Percentiles rank a stretch among this genome's conserved stretches.
phyloP scores from a whole-genome alignment of 2,888 invertebrate genomes.

The Mayetiola destructor region DNA sequence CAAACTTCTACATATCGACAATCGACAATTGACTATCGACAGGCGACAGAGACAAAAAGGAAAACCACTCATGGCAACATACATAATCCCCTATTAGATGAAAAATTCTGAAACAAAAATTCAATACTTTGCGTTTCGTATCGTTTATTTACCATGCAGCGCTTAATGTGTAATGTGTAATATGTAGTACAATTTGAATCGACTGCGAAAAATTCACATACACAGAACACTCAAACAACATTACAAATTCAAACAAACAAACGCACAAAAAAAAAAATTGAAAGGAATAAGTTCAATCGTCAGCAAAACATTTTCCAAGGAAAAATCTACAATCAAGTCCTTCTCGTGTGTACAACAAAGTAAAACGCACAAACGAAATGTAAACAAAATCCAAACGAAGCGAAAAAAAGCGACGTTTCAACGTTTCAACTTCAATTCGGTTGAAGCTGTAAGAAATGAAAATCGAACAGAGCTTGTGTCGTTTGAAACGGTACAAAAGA shows the following conservation, averaged over 20 bases:
- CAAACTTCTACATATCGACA: no score
- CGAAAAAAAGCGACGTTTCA: background rate
- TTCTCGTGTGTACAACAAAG: no score
- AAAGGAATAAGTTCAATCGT: constrained; percentile 12
- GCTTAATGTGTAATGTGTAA: background rate
- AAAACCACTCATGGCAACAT: background rate
- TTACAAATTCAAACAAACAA: no score
- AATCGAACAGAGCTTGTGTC: no score
- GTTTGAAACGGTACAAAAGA: background rate
- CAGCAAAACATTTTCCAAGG: constrained; percentile 11
- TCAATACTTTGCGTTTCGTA: constrained; percentile 6
- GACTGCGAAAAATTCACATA: no score
- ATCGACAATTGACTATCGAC: no score
- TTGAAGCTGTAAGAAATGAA: no score
- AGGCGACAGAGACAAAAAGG: background rate
- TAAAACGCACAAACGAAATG: constrained; percentile 7
- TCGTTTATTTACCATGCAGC: no score
- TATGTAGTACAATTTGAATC: constrained; percentile 1
- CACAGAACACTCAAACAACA: no score
- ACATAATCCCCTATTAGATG: constrained; percentile 10
- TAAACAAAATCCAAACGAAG: constrained; percentile 4
- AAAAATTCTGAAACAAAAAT: constrained; percentile 10
- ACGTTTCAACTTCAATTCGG: no score
- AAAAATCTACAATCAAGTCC: constrained; percentile 1
- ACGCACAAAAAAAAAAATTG: no score